These are phyloP conservation scores for Zaprionus vittiger DNA, from an alignment of 1,140 invertebrate genomes.

Conservation along the genomic window DNA sequence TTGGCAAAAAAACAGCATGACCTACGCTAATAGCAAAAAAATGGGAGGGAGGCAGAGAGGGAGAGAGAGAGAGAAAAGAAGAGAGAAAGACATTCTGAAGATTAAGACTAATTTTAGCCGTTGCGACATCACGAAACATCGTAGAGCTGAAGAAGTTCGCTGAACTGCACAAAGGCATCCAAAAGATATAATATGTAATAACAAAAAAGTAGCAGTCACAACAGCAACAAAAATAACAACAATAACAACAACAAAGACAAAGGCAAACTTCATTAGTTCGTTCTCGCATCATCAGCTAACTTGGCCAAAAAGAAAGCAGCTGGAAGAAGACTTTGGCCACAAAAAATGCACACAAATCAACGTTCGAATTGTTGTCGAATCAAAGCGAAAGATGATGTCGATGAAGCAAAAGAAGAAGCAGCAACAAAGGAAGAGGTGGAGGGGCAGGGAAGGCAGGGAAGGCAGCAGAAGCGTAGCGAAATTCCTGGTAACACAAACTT, in stretches of 20 bases:
- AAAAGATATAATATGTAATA: constrained; percentile 70
- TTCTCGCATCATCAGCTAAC: constrained; percentile 57
- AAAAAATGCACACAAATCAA: constrained; percentile 82
- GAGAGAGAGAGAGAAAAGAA: constrained; percentile 9
- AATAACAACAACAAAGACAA: constrained; percentile 56
- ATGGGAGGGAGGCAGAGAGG: background rate
- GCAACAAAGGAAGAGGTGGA: background rate
- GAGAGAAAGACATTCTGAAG: constrained; percentile 32
- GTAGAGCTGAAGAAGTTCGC: constrained; percentile 61
- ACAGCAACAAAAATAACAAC: constrained; percentile 32
- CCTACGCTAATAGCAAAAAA: constrained; percentile 36
- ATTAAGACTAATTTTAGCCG: constrained; percentile 75
- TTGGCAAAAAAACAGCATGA: constrained; percentile 41
- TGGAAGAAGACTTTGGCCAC: constrained; percentile 42
- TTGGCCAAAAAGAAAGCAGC: constrained; percentile 56
- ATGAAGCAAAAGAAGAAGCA: constrained; percentile 31
- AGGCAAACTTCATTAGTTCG: constrained; percentile 52
- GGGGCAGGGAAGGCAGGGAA: background rate
- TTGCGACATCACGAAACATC: constrained; percentile 76
- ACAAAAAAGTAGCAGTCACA: constrained; percentile 47
- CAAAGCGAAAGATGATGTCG: constrained; percentile 38
- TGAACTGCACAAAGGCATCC: constrained; percentile 73
- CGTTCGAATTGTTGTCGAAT: constrained; percentile 63
- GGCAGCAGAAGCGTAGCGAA: constrained; percentile 34
- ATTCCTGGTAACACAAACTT: constrained; percentile 52